Evolutionary conservation across 2,888 invertebrate genomes (phyloP).

Genomic region (Perithous albicinctus): DNA sequence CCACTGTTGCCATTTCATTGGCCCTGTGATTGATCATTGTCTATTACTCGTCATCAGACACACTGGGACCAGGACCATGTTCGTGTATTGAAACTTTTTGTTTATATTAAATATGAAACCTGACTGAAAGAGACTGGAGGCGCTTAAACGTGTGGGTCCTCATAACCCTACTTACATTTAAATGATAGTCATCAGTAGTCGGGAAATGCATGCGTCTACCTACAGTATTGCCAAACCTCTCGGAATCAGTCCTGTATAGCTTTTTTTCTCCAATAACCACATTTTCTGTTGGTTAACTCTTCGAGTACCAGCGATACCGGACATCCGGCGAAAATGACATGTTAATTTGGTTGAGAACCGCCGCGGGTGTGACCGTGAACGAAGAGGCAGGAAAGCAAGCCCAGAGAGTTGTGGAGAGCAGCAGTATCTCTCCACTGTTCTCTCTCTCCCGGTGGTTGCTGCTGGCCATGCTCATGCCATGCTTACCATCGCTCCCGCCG

Average conservation of each 20-base stretch:
- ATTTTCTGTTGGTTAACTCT: background rate
- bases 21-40: too few species aligned
- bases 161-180: too few species aligned
- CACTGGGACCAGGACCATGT: too few species aligned
- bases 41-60: too few species aligned
- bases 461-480: conserved; percentile 60
- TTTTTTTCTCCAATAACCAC: background rate
- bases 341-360: conserved; percentile 74
- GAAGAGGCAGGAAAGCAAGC: conserved; percentile 83
- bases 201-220: background rate
- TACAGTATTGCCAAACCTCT: background rate
- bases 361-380: conserved; percentile 84
- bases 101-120: too few species aligned
- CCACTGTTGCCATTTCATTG: too few species aligned
- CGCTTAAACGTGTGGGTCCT: too few species aligned
- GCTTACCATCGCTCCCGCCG: conserved; percentile 25
- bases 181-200: background rate
- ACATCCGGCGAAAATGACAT: conserved; percentile 56
- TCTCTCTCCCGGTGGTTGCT: conserved; percentile 59
- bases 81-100: too few species aligned
- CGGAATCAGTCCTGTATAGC: too few species aligned
- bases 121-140: too few species aligned
- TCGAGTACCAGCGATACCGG: conserved; percentile 38
- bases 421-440: conserved; percentile 60
- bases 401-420: conserved; percentile 80